Evolutionary conservation across 2,888 invertebrate genomes (phyloP), one percentile per base, ranked within the genome.

Genomic region (Drosophila pegasa): DNA sequence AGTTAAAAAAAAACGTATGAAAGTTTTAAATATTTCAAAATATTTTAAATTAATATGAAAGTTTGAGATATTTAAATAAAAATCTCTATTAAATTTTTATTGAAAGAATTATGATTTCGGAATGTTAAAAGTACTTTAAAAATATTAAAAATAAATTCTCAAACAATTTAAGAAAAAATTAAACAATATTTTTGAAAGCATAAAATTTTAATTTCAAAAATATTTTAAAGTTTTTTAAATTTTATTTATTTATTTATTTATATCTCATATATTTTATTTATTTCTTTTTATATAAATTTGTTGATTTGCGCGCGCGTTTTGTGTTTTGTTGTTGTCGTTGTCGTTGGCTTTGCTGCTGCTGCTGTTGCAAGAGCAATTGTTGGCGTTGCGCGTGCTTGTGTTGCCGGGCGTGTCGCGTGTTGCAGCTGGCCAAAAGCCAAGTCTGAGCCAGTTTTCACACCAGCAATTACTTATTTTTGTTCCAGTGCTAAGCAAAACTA

Each of bases 401-500:
- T 47, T 63, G 64, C 64, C 64, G 64, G 54, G 64, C 35, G 47
- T 37, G 41, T 54, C 50, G 62, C 55, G 62, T 65, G 58, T 59
- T 41, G 66, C 60, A 67, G 54, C 67, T 68, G 60, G 54, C 45
- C 48, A 27, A 48, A 57, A 55, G 40, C 51, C 51, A 52, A 35
- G 31, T 33, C 58, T 33, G 37, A 47, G 48, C 10, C 57, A 18
- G 50, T 41, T 35, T 58, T 56, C n/a, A 45, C 45, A 45, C 27
- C 29, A 45, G 52, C 14, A 33, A 51, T 45, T 31, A 29, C 50
- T 64, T 61, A 73, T 65, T 56, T 48, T 48, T 59, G 61, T 71
- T 74, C 10, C 56, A 71, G 59, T 71, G 71, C 33, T 37, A 56
- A 60, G 37, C 48, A 33, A 64, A 70, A 75, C 74, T 47, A 74